Conservation (phyloP, 2,797 vertebrate genomes). For the Enteromius unitaeniatus region DNA sequence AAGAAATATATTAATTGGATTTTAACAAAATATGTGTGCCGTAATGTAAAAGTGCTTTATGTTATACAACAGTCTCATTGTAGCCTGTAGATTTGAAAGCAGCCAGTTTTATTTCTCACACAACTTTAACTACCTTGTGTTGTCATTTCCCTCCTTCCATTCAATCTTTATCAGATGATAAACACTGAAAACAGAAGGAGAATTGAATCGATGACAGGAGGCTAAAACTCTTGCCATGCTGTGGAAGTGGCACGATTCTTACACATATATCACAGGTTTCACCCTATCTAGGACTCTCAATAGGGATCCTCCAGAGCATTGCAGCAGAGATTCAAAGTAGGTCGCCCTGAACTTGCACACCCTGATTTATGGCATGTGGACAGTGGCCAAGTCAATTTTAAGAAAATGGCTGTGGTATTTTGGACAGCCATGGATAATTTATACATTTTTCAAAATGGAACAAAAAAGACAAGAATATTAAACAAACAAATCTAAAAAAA, state of each 20-base stretch:
- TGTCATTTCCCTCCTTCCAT: constrained; percentile 36
- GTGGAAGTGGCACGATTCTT: constrained; percentile 19
- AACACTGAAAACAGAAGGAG: constrained; percentile 21
- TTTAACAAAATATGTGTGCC: neutral
- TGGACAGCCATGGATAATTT: constrained; percentile 66
- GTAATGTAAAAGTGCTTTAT: neutral
- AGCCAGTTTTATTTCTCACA: constrained; percentile 7
- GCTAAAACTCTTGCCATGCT: constrained; percentile 33
- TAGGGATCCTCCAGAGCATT: constrained; percentile 61
- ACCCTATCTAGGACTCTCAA: constrained; percentile 60
- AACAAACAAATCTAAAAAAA: neutral
- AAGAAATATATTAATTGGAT: neutral
- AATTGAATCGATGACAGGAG: constrained; percentile 20
- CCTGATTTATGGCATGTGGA: constrained; percentile 71
- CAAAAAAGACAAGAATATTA: neutral
- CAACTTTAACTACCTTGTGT: neutral
- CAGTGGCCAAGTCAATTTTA: constrained; percentile 72
- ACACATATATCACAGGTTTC: constrained; percentile 62
- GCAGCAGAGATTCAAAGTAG: constrained; percentile 71
- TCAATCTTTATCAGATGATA: constrained; percentile 44
- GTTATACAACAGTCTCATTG: neutral
- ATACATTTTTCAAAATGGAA: constrained; percentile 64
- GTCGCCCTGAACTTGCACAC: constrained; percentile 69
- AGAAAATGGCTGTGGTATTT: constrained; percentile 67
- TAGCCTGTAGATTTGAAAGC: neutral